Conservation (phyloP, 2,113 vertebrate genomes). For the Callionymus lyra region DNA sequence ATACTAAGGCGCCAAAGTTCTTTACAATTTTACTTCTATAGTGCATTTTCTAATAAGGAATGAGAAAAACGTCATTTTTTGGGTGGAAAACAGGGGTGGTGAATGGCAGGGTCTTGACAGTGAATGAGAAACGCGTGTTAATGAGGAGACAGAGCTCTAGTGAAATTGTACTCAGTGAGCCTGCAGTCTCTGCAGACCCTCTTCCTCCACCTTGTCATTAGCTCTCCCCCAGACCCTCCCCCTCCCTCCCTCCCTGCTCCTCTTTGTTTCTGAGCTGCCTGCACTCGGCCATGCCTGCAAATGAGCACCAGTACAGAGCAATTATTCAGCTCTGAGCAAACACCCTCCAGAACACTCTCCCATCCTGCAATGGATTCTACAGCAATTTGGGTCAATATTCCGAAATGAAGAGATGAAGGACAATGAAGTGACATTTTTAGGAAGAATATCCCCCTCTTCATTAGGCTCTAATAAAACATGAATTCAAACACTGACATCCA, state of each 20-base stretch:
- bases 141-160: too few species aligned
- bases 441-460: conserved; percentile 13
- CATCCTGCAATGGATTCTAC: too few species aligned
- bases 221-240: too few species aligned
- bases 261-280: conserved; percentile 46
- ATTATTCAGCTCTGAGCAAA: conserved; percentile 44
- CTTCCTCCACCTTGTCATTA: conserved; percentile 6
- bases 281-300: conserved; percentile 53
- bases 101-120: too few species aligned
- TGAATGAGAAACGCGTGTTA: too few species aligned
- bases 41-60: too few species aligned
- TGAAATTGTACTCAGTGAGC: background rate
- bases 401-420: conserved; percentile 3
- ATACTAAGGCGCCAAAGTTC: too few species aligned
- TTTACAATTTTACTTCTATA: too few species aligned
- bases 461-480: conserved; percentile 24
- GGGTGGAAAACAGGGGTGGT: too few species aligned
- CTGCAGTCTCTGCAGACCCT: conserved; percentile 19
- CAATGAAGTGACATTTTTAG: conserved; percentile 19
- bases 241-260: conserved; percentile 8
- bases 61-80: too few species aligned
- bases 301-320: conserved; percentile 50
- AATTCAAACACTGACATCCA: conserved; percentile 27
- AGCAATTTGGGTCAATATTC: too few species aligned
- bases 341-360: too few species aligned